These are phyloP conservation scores for Pristionchus entomophagus DNA, from an alignment of 2,888 invertebrate species.

Conservation along the genomic window DNA sequence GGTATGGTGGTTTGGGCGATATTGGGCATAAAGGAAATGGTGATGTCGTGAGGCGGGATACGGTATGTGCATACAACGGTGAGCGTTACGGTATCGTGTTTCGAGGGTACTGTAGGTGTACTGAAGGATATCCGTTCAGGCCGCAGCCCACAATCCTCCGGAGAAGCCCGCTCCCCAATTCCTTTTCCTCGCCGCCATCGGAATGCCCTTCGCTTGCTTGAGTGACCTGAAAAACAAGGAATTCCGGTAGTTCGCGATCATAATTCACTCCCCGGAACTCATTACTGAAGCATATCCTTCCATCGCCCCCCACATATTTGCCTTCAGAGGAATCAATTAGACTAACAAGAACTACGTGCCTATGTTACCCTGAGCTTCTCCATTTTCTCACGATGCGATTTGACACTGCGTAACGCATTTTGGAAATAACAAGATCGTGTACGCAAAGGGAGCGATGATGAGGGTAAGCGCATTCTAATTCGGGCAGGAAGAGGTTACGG, in stretches of 20 bases:
- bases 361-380: too few species aligned
- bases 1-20: not conserved
- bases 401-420: too few species aligned
- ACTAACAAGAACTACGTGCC: too few species aligned
- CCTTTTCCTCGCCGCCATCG: slow-evolving; percentile 43
- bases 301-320: too few species aligned
- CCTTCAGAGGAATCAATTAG: too few species aligned
- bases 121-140: slow-evolving; percentile 46
- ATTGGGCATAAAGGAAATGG: too few species aligned
- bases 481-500: not conserved
- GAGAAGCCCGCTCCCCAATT: slow-evolving; percentile 68
- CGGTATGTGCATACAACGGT: not conserved
- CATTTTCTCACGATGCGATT: too few species aligned
- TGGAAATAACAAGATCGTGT: too few species aligned
- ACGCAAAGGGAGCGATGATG: too few species aligned
- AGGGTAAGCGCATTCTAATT: too few species aligned
- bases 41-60: not conserved
- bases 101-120: not conserved
- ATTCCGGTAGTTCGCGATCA: not conserved
- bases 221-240: slow-evolving; percentile 28
- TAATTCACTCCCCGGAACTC: not conserved
- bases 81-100: not conserved
- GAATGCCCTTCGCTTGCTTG: slow-evolving; percentile 8
- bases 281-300: not conserved
- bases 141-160: slow-evolving; percentile 65